phyloP scores from a whole-genome alignment of 2,888 invertebrate species.

The Polymixis lichenea region DNA sequence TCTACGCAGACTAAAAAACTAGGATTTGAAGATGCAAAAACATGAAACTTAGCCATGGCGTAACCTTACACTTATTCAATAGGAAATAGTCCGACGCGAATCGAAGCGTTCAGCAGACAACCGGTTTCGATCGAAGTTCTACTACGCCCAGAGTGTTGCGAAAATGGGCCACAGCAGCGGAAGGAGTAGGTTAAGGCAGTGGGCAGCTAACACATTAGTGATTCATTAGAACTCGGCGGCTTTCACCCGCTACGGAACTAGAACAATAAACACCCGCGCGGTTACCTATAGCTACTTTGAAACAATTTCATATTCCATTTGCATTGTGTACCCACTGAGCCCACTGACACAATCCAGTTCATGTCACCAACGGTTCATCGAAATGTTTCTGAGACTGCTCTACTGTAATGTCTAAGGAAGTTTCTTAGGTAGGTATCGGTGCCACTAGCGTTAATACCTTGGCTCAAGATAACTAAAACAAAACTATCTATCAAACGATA shows the following conservation, averaged over 20 bases:
- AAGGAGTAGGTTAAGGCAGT: slow-evolving; percentile 78
- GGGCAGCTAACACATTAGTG: slow-evolving; percentile 81
- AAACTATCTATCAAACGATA: not conserved
- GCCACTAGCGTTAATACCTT: not conserved
- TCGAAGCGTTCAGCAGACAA: slow-evolving; percentile 43
- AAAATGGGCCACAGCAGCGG: slow-evolving; percentile 81
- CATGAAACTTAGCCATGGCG: slow-evolving; percentile 28
- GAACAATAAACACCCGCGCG: slow-evolving; percentile 81
- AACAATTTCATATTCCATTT: slow-evolving; percentile 64
- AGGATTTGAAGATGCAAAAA: slow-evolving; percentile 19
- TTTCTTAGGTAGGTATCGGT: not conserved
- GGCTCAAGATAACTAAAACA: not conserved
- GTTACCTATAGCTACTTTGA: slow-evolving; percentile 62
- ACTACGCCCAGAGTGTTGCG: slow-evolving; percentile 75
- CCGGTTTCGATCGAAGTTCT: slow-evolving; percentile 56
- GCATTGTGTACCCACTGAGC: slow-evolving; percentile 41
- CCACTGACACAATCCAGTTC: slow-evolving; percentile 46
- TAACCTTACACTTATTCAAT: slow-evolving; percentile 43
- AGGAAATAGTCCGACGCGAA: slow-evolving; percentile 43
- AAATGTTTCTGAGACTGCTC: slow-evolving; percentile 4
- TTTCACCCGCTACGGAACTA: slow-evolving; percentile 79
- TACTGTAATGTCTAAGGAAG: not conserved
- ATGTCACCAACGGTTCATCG: slow-evolving; percentile 32
- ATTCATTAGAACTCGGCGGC: slow-evolving; percentile 80
- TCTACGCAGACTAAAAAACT: not conserved